A percentile compares a stretch with the other conserved stretches of the same genome.
These are phyloP conservation scores for Istiophorus platypterus DNA, from an alignment of 2,113 vertebrate species.

Conservation along the genomic window DNA sequence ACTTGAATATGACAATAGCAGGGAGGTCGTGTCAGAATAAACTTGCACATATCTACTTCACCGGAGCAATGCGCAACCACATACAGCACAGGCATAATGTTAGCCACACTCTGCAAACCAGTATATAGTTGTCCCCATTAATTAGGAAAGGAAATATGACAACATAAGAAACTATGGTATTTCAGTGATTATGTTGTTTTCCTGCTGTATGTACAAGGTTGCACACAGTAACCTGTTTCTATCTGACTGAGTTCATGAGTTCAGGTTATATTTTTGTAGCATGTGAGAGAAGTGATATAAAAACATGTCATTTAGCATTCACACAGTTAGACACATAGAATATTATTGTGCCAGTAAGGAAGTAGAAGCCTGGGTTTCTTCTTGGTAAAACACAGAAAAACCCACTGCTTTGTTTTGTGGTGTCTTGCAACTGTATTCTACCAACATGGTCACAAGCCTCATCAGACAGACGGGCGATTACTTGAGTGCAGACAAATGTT, in stretches of 20 bases:
- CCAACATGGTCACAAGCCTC: not conserved
- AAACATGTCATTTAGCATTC: not conserved
- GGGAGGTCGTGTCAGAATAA: no score
- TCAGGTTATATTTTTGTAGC: slow-evolving; percentile 13
- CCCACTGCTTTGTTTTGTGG: slow-evolving; percentile 36
- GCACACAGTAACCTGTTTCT: slow-evolving; percentile 19
- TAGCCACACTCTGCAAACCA: no score
- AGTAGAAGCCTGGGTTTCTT: slow-evolving; percentile 16
- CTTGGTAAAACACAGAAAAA: slow-evolving; percentile 11
- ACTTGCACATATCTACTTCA: no score
- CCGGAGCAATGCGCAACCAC: no score
- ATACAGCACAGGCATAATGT: no score
- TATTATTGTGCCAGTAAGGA: slow-evolving; percentile 21
- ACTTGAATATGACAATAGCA: no score
- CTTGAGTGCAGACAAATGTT: slow-evolving; percentile 18
- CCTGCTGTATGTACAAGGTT: slow-evolving; percentile 25
- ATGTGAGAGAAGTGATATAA: not conserved
- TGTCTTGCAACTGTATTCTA: no score
- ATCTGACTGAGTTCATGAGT: slow-evolving; percentile 4
- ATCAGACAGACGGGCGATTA: not conserved
- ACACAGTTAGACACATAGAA: not conserved
- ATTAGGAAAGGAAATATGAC: slow-evolving; percentile 41
- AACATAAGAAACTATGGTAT: slow-evolving; percentile 17
- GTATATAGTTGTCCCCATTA: no score
- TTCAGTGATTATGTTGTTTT: slow-evolving; percentile 20